These are phyloP conservation scores for Camelus dromedarius DNA, from an alignment of 2,113 vertebrate genomes.

Conservation along the genomic window DNA sequence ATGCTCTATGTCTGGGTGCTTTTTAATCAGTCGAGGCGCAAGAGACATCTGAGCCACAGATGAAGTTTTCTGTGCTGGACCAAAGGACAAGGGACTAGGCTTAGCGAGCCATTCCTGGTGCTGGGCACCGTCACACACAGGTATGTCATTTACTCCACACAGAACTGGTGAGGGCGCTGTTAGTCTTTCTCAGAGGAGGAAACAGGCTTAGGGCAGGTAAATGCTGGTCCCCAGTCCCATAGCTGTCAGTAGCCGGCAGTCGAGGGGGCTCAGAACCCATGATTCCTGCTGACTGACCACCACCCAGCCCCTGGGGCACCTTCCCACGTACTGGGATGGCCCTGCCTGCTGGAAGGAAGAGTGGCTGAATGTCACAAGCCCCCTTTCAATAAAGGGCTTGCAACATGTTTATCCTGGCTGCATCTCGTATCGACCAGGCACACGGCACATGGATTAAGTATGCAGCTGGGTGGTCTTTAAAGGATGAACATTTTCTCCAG, in stretches of 20 bases:
- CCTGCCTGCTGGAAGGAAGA: background rate
- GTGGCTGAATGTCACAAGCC: background rate
- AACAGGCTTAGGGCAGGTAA: background rate
- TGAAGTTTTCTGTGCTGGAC: background rate
- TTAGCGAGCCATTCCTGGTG: fast-evolving
- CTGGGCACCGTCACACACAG: fast-evolving
- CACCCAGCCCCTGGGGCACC: background rate
- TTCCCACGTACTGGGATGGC: background rate
- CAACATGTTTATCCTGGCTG: background rate
- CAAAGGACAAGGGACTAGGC: background rate
- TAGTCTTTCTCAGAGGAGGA: background rate
- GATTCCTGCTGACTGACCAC: background rate
- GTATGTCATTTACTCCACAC: background rate
- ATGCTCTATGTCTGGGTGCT: background rate
- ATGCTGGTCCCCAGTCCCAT: background rate
- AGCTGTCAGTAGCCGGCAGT: background rate
- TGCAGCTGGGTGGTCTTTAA: constrained; percentile 62
- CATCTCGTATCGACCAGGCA: background rate
- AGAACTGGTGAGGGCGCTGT: background rate
- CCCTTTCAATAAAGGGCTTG: background rate
- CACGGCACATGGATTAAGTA: constrained; percentile 55
- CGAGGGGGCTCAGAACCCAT: background rate
- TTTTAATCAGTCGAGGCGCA: background rate
- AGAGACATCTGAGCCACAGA: background rate
- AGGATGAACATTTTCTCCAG: constrained; percentile 67